These are phyloP conservation scores for Nomada ferruginata DNA, from an alignment of 2,888 invertebrate genomes.

Conservation along the genomic window DNA sequence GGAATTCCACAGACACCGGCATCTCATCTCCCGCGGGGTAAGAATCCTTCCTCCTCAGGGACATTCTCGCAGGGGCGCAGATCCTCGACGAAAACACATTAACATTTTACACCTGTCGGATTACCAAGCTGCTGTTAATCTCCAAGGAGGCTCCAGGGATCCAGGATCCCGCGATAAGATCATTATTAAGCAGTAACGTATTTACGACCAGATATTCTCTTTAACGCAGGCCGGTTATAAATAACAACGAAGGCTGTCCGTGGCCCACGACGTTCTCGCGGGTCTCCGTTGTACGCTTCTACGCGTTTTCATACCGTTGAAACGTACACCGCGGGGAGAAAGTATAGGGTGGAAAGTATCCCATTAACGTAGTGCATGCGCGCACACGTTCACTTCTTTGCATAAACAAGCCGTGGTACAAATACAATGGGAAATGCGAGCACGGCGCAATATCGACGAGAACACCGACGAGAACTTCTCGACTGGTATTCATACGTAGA, in stretches of 20 bases:
- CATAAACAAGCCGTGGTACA: constrained; percentile 39
- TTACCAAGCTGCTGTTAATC: background rate
- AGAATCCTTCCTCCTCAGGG: constrained; percentile 12
- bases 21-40: background rate
- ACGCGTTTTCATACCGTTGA: constrained; percentile 38
- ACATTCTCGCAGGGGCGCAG: constrained; percentile 2
- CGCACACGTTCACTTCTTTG: background rate
- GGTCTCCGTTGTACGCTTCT: background rate
- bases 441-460: constrained; percentile 59
- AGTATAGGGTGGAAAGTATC: constrained; percentile 59
- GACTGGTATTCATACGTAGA: constrained; percentile 69
- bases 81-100: constrained; percentile 16
- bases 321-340: constrained; percentile 29
- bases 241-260: constrained; percentile 59
- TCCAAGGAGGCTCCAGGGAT: constrained; percentile 13
- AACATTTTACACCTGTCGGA: constrained; percentile 26
- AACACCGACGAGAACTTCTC: constrained; percentile 60
- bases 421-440: constrained; percentile 46
- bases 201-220: constrained; percentile 69
- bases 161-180: constrained; percentile 53
- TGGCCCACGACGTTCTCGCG: background rate
- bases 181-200: constrained; percentile 58
- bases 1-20: background rate
- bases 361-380: constrained; percentile 30
- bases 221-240: constrained; percentile 68